A percentile compares a stretch with the other conserved stretches of the same genome.
phyloP scores from a whole-genome alignment of 2,797 vertebrate species.

The Sebastes diploproa region DNA sequence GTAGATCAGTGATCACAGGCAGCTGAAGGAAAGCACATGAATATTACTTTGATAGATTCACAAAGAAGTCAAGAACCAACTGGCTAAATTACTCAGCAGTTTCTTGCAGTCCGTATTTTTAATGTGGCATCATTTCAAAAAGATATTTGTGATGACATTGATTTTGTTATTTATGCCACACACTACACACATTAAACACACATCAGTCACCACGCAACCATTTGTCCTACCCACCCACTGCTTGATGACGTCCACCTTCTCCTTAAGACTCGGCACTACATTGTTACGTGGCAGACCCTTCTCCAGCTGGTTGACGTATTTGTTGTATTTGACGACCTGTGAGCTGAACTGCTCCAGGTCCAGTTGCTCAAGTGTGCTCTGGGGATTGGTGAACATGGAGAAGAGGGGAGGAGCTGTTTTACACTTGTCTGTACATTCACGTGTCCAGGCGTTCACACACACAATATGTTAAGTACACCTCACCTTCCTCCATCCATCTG shows the following conservation, averaged over 20 bases:
- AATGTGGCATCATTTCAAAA: not conserved
- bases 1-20: conserved; percentile 84
- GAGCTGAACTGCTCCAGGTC: conserved; percentile 82
- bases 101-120: not conserved
- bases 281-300: conserved; percentile 86
- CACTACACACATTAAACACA: not conserved
- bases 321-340: conserved; percentile 84
- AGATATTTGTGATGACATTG: not conserved
- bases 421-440: not conserved
- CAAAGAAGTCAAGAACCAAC: not conserved
- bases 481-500: conserved; percentile 84
- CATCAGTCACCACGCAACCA: not conserved
- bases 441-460: not conserved
- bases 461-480: not conserved
- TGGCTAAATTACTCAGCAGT: not conserved
- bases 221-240: conserved; percentile 80
- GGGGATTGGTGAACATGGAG: not conserved
- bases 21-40: conserved; percentile 70
- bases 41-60: not conserved
- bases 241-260: conserved; percentile 84
- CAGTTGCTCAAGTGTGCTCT: conserved; percentile 78
- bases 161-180: not conserved
- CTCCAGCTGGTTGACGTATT: conserved; percentile 86
- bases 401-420: not conserved
- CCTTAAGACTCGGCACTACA: conserved; percentile 82